A percentile compares a stretch with the other conserved stretches of the same genome.
Conservation (phyloP, 2,888 invertebrate species). For the Andrena praecox region DNA sequence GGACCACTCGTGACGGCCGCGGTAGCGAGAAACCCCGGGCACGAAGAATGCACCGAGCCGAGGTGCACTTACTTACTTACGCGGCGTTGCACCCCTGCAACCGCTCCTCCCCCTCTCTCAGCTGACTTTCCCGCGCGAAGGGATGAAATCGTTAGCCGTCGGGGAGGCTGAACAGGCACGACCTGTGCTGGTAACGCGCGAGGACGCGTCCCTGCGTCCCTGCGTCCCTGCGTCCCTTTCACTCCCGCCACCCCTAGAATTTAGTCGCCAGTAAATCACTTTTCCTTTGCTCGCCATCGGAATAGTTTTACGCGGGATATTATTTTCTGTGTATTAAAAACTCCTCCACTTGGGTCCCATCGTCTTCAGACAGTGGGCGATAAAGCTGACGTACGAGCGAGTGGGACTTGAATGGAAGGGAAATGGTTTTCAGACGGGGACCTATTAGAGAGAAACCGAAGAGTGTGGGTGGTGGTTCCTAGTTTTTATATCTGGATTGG, state of each 20-base stretch:
- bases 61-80: slow-evolving; percentile 56
- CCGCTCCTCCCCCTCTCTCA: slow-evolving; percentile 9
- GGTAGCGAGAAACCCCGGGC: slow-evolving; percentile 32
- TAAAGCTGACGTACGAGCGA: too few species aligned
- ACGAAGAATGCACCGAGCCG: slow-evolving; percentile 60
- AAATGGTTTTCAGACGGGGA: neutral
- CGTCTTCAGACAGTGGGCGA: neutral
- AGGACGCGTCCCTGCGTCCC: slow-evolving; percentile 38
- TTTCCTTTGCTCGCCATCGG: slow-evolving; percentile 20
- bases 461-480: neutral
- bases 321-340: slow-evolving; percentile 19
- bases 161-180: slow-evolving; percentile 13
- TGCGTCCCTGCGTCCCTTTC: slow-evolving; percentile 41
- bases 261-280: slow-evolving; percentile 32
- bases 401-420: too few species aligned
- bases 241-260: slow-evolving; percentile 20
- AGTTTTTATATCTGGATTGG: too few species aligned
- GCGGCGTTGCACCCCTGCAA: slow-evolving; percentile 47
- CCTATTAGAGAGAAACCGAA: neutral
- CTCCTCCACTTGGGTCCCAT: neutral
- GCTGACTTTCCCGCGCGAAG: slow-evolving; percentile 46
- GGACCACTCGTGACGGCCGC: slow-evolving; percentile 53
- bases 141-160: slow-evolving; percentile 61
- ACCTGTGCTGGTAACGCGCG: slow-evolving; percentile 14
- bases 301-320: slow-evolving; percentile 17